Base-by-base conservation (phyloP, 2,888 invertebrate species). In the Cancer borealis region DNA sequence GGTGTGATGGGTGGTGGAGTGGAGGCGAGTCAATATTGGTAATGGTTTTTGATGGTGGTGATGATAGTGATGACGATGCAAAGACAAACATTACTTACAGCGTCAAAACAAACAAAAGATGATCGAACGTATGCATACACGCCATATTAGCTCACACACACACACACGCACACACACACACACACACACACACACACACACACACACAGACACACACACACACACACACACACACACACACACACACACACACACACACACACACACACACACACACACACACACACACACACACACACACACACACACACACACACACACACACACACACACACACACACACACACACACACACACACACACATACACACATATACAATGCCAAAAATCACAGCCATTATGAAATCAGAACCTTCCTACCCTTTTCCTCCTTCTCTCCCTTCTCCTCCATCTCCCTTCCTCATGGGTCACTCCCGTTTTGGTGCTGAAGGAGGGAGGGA, bases 121-220 rank as follows among this genome's bases (percentile, higher is more conserved):
- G 30, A 90, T 49, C 54, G 14, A 30, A 79, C 79, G 12, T 88
- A 60, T 46, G 54, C 60, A 88, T 88, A 92, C 54, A 92, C 1
- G n/a, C 54, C 30, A 87, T 92, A 87, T 87, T 54, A 46, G 84
- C 47, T 21, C 46, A 39, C 39, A 39, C 39, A 39, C 39, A 39
- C 49, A 49, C 49, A 49, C 39, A 8, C n/a, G 46, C 46, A 73
- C 46, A 92, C 49, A 92, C 49, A 92, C 30, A 92, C 45, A 92
- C 54, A 92, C 45, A 87, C 47, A 92, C 54, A 87, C 49, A 92
- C 45, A 92, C 45, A 92, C 45, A 92, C 46, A 92, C 46, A 92
- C 46, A 92, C 46, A 92, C 39, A 92, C 46, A 92, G 30, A 92
- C 60, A 88, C 60, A 87, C 49, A 92, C 60, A 87, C 54, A 92